Percentiles rank a stretch among this genome's conserved stretches.
phyloP scores from a whole-genome alignment of 1,140 invertebrate genomes.

The Magallana angulata region DNA sequence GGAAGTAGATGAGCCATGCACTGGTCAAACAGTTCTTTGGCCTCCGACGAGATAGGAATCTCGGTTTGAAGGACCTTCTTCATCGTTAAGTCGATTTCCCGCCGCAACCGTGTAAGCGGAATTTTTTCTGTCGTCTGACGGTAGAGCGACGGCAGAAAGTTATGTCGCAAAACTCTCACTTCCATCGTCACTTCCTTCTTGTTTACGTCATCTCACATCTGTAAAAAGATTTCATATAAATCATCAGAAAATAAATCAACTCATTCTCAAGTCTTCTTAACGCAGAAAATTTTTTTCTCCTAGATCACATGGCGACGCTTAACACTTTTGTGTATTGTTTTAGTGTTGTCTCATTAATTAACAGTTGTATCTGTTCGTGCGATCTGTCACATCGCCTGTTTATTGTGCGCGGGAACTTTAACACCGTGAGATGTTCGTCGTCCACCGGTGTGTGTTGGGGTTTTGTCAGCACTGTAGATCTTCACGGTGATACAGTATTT shows the following conservation, averaged over 20 bases:
- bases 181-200: conserved; percentile 28
- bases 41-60: background rate
- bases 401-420: background rate
- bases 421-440: background rate
- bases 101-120: conserved; percentile 53
- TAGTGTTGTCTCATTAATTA: background rate
- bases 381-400: background rate
- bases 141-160: conserved; percentile 58
- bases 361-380: background rate
- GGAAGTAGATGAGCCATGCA: conserved; percentile 46
- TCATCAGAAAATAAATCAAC: too few relatives aligned
- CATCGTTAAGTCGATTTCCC: conserved; percentile 57
- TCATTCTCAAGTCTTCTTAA: too few relatives aligned
- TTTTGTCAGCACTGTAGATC: background rate
- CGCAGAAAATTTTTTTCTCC: too few relatives aligned
- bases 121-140: conserved; percentile 61
- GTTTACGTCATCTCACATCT: background rate
- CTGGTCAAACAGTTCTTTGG: conserved; percentile 47
- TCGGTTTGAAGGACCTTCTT: conserved; percentile 36
- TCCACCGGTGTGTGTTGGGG: background rate
- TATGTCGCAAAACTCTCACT: conserved; percentile 56
- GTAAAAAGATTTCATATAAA: background rate
- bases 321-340: background rate
- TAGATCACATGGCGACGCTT: too few relatives aligned
- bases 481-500: background rate